A percentile compares a stretch with the other conserved stretches of the same genome.
Evolutionary conservation across 2,113 vertebrate species (phyloP).

Genomic region (Collichthys lucidus): DNA sequence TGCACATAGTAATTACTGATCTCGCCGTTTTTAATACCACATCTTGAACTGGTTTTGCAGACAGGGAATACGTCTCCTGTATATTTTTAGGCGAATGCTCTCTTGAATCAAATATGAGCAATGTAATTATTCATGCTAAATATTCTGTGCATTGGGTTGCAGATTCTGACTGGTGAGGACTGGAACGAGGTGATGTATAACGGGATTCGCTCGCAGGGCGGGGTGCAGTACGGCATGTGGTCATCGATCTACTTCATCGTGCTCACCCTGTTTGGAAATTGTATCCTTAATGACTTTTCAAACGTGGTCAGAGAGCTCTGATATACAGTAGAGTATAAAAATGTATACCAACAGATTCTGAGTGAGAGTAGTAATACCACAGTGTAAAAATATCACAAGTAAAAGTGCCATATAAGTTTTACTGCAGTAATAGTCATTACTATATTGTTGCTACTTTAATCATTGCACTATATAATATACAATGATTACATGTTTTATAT

Average conservation of each 20-base stretch:
- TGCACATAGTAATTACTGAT: conserved; percentile 56
- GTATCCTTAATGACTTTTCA: conserved; percentile 88
- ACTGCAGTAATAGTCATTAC: too few species aligned
- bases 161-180: conserved; percentile 98
- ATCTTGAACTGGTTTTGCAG: conserved; percentile 27
- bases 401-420: not conserved
- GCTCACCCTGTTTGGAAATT: conserved; percentile 98
- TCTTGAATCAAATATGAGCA: conserved; percentile 1
- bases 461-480: not conserved
- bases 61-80: conserved; percentile 12
- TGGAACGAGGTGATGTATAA: conserved; percentile 99
- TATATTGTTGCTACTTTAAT: not conserved
- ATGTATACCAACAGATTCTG: not conserved
- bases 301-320: conserved; percentile 5
- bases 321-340: not conserved
- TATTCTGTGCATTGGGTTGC: conserved; percentile 35
- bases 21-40: conserved; percentile 44
- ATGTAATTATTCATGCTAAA: conserved; percentile 18
- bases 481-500: not conserved
- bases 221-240: conserved; percentile 98
- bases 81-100: conserved; percentile 28
- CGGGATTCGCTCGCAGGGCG: conserved; percentile 97
- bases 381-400: not conserved
- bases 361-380: too few species aligned
- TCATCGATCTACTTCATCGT: conserved; percentile 99